Evolutionary conservation across 2,888 invertebrate species (phyloP).

Genomic region (Metopia argyrocephala): DNA sequence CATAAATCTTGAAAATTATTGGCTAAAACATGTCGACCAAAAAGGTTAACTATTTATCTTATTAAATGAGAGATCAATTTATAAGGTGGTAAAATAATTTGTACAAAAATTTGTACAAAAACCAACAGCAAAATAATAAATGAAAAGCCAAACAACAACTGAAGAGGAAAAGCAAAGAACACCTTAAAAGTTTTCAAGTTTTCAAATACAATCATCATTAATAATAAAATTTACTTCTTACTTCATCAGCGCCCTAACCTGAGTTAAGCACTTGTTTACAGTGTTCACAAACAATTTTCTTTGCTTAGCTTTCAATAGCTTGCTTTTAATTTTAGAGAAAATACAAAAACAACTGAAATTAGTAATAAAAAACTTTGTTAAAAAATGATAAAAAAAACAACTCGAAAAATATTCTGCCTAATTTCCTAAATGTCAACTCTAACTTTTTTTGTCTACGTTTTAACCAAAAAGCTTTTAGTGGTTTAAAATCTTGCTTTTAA

Average conservation of each 20-base stretch:
- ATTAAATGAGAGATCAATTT: conserved; percentile 63
- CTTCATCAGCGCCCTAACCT: too few species aligned
- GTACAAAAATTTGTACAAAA: conserved; percentile 59
- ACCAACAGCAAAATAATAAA: not conserved
- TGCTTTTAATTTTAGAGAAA: too few species aligned
- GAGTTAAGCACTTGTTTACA: too few species aligned
- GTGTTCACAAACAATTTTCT: too few species aligned
- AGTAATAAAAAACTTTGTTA: conserved; percentile 8
- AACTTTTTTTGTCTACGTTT: not conserved
- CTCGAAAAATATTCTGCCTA: not conserved
- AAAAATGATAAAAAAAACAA: not conserved
- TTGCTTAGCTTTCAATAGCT: too few species aligned
- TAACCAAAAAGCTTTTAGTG: conserved; percentile 5
- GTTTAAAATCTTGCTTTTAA: not conserved
- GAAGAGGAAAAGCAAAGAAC: not conserved
- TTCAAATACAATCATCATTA: too few species aligned
- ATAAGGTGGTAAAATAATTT: conserved; percentile 63
- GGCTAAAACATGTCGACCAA: conserved; percentile 60
- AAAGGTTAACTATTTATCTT: conserved; percentile 64
- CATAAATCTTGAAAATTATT: conserved; percentile 57
- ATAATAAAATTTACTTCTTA: too few species aligned
- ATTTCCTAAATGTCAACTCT: conserved; percentile 59
- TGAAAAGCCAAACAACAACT: too few species aligned
- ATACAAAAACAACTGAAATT: not conserved
- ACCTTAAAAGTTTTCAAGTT: too few species aligned